Evolutionary conservation across 2,797 vertebrate species (phyloP).

Genomic region (Pteropus rufus): DNA sequence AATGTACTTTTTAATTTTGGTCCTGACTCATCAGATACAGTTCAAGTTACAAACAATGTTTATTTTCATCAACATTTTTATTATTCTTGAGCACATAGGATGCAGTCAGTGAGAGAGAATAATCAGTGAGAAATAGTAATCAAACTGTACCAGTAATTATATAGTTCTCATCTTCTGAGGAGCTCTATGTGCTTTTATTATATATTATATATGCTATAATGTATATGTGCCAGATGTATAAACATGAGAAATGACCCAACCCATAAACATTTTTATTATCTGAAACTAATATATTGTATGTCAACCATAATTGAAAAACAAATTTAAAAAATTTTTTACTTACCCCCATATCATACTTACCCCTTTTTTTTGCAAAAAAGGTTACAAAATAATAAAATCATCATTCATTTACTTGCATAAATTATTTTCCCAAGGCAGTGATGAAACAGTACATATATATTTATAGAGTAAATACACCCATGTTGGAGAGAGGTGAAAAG

Average conservation of each 20-base stretch:
- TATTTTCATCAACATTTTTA: neutral
- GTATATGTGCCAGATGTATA: neutral
- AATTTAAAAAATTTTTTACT: neutral
- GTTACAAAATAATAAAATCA: constrained; percentile 41
- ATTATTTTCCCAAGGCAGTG: neutral
- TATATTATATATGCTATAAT: neutral
- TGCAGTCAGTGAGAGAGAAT: neutral
- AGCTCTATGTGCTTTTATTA: neutral
- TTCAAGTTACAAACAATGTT: constrained; percentile 13
- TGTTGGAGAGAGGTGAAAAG: neutral
- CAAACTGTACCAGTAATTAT: neutral
- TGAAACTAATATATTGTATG: neutral
- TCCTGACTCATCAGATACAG: neutral
- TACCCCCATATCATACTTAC: neutral
- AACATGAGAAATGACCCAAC: constrained; percentile 20
- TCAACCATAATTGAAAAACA: neutral
- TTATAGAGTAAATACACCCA: neutral
- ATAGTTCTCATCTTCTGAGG: neutral
- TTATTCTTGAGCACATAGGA: neutral
- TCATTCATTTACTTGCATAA: constrained; percentile 20
- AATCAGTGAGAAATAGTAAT: neutral
- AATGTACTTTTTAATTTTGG: neutral
- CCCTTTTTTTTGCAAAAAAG: neutral
- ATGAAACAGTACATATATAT: neutral
- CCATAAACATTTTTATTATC: neutral